A percentile compares a stretch with the other conserved stretches of the same genome.
These are phyloP conservation scores for Grammomys dolichurus DNA, from an alignment of 2,113 vertebrate species.

Conservation along the genomic window DNA sequence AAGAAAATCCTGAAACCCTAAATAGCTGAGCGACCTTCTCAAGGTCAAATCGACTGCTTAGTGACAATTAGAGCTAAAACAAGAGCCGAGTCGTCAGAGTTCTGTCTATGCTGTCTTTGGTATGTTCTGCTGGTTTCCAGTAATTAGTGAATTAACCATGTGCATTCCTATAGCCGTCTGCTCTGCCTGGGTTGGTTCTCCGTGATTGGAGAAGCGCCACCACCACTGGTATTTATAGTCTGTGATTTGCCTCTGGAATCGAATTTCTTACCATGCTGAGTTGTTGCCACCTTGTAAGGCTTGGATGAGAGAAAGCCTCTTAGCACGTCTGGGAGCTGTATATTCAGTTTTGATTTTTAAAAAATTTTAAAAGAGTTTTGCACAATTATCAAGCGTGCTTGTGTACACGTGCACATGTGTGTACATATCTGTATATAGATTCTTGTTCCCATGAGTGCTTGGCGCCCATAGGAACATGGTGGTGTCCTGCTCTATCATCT, in stretches of 20 bases:
- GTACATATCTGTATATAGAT: not conserved
- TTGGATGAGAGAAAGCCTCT: constrained; percentile 26
- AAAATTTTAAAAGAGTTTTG: not conserved
- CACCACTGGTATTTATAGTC: constrained; percentile 11
- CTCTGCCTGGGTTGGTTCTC: not conserved
- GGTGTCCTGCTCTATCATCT: not conserved
- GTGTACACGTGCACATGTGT: not conserved
- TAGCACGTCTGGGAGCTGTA: not conserved
- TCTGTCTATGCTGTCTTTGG: not conserved
- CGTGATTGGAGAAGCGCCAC: not conserved
- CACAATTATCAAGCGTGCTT: not conserved
- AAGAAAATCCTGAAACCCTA: not conserved
- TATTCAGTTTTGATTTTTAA: not conserved
- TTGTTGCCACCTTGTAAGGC: constrained; percentile 27
- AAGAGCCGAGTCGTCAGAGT: not conserved
- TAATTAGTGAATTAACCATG: not conserved
- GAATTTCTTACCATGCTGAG: not conserved
- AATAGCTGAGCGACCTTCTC: not conserved
- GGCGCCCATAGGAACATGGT: not conserved
- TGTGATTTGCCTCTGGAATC: constrained; percentile 55
- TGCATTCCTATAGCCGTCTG: not conserved
- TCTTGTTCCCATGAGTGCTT: not conserved
- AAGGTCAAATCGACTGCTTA: not conserved
- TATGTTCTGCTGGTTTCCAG: not conserved
- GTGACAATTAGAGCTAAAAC: not conserved